Percentiles rank a stretch among this genome's conserved stretches.
Evolutionary conservation across 1,140 invertebrate genomes (phyloP).

Genomic region (Rhopalosiphum maidis): DNA sequence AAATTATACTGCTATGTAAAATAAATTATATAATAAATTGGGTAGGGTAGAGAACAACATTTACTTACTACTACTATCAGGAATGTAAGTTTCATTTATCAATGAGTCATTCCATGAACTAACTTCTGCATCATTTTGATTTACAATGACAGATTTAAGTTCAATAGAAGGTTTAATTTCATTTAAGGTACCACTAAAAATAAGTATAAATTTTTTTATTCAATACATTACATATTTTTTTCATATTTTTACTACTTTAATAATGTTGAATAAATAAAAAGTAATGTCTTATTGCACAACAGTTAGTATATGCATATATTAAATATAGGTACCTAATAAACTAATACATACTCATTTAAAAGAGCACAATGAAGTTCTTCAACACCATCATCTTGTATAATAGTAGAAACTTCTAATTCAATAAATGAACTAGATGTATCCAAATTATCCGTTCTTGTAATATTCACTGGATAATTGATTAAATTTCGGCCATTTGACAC

Average conservation of each 20-base stretch:
- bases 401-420: conserved; percentile 56
- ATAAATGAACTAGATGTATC: conserved; percentile 44
- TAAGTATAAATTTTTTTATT: neutral
- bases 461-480: conserved; percentile 50
- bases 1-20: neutral
- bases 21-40: neutral
- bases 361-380: conserved; percentile 58
- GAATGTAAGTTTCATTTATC: conserved; percentile 20
- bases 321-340: neutral
- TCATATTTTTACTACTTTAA: neutral
- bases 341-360: conserved; percentile 52
- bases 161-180: conserved; percentile 12
- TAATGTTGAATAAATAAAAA: neutral
- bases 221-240: neutral
- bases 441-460: conserved; percentile 35
- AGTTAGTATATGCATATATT: neutral
- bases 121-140: conserved; percentile 10
- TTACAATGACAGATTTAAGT: conserved; percentile 40
- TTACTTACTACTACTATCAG: conserved; percentile 38
- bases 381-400: conserved; percentile 54
- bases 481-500: conserved; percentile 40
- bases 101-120: conserved; percentile 30
- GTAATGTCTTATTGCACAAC: neutral
- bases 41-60: neutral
- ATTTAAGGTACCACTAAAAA: conserved; percentile 37